These are phyloP conservation scores for Scaptomyza pallida DNA, from an alignment of 1,140 invertebrate genomes.

Conservation along the genomic window DNA sequence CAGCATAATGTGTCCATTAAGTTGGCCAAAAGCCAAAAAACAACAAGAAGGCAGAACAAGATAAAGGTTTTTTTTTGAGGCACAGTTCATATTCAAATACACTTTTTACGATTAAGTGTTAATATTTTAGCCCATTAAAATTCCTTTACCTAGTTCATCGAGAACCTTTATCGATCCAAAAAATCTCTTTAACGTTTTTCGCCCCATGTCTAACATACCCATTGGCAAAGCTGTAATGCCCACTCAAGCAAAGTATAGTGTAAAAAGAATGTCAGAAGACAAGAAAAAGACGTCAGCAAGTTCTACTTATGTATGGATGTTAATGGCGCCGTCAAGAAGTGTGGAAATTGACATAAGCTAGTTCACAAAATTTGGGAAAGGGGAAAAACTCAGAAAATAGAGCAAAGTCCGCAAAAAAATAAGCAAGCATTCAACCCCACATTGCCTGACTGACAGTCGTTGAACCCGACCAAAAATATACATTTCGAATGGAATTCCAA, in stretches of 20 bases:
- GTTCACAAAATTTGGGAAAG: slow-evolving; percentile 4
- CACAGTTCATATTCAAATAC: neutral
- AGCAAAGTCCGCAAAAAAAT: slow-evolving; percentile 14
- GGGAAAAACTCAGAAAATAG: slow-evolving; percentile 13
- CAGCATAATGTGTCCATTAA: slow-evolving; percentile 63
- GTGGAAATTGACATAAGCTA: slow-evolving; percentile 37
- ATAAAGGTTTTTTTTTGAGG: neutral
- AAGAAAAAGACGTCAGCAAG: neutral
- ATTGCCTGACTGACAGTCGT: slow-evolving; percentile 34
- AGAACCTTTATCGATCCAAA: no score
- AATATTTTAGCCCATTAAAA: no score
- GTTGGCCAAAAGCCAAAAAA: slow-evolving; percentile 9
- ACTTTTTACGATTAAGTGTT: neutral
- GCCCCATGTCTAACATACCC: no score
- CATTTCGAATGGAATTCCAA: neutral
- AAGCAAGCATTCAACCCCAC: slow-evolving; percentile 15
- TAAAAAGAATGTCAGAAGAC: neutral
- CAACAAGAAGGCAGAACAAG: slow-evolving; percentile 3
- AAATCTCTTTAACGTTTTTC: no score
- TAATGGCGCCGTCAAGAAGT: slow-evolving; percentile 47
- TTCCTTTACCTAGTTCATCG: no score
- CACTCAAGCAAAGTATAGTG: neutral
- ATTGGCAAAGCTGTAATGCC: no score
- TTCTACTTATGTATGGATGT: slow-evolving; percentile 17
- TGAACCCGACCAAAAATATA: neutral